Evolutionary conservation across 2,797 vertebrate species (phyloP), one percentile per base, ranked within the genome.

Genomic region (Tauraco hartlaubi): DNA sequence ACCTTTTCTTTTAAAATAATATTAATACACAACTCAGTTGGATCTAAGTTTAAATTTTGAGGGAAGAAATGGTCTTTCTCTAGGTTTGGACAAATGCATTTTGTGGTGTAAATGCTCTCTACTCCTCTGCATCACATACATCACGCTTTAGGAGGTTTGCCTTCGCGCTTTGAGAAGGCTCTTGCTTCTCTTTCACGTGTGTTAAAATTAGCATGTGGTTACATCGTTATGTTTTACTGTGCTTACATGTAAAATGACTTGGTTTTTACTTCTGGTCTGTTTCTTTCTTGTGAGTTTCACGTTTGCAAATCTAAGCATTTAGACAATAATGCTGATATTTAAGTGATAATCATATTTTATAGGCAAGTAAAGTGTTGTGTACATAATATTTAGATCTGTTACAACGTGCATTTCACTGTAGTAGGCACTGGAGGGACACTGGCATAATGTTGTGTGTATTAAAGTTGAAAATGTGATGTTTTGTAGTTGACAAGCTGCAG

Each of bases 401-500:
- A 35, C 14, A 20, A 5, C 6, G 4, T 33, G 51, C 6, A 1
- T 80, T 85, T 64, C 46, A 2, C 71, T 61, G 48, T 4, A 28
- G 52, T 9, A 62, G 71, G 62, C 69, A 15, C 9, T 76, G 52
- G 29, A 43, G 74, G 58, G 20, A 20, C 48, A 25, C 37, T 15
- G 5, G 22, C 21, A 6, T 20, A 17, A 7, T 17, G 3, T 0
- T 33, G 5, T 5, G 15, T 33, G 58, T 21, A 9, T 31, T 92
- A 55, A 77, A 58, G 3, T 4, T 22, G 39, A 66, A 89, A 94
- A 85, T 92, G 2, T 87, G 1, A 3, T 94, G 3, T 98, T 94
- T 97, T 97, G 35, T 96, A 99, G 99, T 99, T 92, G 99, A 99
- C 96, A 99, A 99, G 97, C 96, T 99, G 92, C 98, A 99, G 85